phyloP scores from a whole-genome alignment of 2,113 vertebrate species.

The Thalassarche chlororhynchos region DNA sequence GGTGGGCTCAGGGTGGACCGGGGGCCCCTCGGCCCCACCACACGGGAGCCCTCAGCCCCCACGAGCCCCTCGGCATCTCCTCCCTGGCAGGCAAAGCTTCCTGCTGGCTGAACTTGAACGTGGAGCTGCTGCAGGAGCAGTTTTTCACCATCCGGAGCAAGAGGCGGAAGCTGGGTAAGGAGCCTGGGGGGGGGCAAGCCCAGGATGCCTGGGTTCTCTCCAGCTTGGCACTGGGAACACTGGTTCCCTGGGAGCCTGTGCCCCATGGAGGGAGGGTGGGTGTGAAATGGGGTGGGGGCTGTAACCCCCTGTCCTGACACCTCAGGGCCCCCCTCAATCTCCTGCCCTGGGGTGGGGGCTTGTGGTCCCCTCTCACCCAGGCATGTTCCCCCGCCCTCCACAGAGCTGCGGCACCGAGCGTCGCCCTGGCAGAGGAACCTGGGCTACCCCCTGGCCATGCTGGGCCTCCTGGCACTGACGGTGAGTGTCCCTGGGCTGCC shows the following conservation, averaged over 20 bases:
- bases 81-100: conserved; percentile 72
- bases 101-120: conserved; percentile 87
- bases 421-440: conserved; percentile 96
- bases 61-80: background rate
- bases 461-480: conserved; percentile 87
- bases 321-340: background rate
- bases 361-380: background rate
- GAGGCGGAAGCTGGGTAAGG: conserved; percentile 86
- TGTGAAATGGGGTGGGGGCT: background rate
- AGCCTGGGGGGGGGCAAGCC: accelerated
- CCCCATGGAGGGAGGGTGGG: background rate
- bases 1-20: accelerated
- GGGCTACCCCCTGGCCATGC: conserved; percentile 94
- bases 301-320: background rate
- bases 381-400: background rate
- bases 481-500: conserved; percentile 64
- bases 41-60: background rate
- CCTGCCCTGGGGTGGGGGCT: background rate
- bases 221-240: background rate
- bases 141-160: conserved; percentile 80
- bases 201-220: background rate
- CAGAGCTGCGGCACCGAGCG: conserved; percentile 88
- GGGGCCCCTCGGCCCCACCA: background rate
- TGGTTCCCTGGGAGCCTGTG: background rate
- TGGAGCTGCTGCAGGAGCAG: conserved; percentile 82